Percentiles rank a stretch among this genome's conserved stretches.
Conservation (phyloP, 2,888 invertebrate genomes). For the Caenorhabditis virilis region DNA sequence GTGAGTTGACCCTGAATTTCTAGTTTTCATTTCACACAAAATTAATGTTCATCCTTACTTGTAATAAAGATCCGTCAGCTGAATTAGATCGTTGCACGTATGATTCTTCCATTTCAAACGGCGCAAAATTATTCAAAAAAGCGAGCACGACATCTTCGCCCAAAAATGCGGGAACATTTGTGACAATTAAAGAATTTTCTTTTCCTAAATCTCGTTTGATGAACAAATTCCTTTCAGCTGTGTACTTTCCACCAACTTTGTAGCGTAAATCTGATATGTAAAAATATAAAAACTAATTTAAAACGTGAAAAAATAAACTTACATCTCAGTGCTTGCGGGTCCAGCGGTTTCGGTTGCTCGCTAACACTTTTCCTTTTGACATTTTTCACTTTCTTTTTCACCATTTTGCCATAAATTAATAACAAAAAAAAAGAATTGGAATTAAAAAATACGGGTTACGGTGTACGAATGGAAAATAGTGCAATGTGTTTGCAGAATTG, state of each 20-base stretch:
- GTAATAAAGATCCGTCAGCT: slow-evolving; percentile 21
- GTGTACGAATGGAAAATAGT: background rate
- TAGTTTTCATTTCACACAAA: too few species aligned
- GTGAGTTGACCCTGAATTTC: slow-evolving; percentile 43
- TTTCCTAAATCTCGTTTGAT: slow-evolving; percentile 35
- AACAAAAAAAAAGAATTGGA: slow-evolving; percentile 5
- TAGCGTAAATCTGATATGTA: slow-evolving; percentile 16
- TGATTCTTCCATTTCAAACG: slow-evolving; percentile 23
- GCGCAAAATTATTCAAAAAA: slow-evolving; percentile 30
- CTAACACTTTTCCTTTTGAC: slow-evolving; percentile 14
- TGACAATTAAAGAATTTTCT: slow-evolving; percentile 29
- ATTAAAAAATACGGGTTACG: background rate
- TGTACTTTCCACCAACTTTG: slow-evolving; percentile 17
- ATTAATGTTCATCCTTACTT: too few species aligned
- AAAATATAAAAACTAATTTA: too few species aligned
- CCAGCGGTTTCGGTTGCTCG: slow-evolving; percentile 17
- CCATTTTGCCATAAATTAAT: background rate
- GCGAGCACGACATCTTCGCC: slow-evolving; percentile 28
- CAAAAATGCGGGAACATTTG: slow-evolving; percentile 40
- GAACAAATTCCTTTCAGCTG: slow-evolving; percentile 22
- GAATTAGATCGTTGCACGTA: slow-evolving; percentile 31
- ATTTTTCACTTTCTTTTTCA: slow-evolving; percentile 13
- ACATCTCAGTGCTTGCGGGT: slow-evolving; percentile 26
- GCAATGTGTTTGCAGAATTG: slow-evolving; percentile 17
- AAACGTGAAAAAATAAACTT: too few species aligned